Evolutionary conservation across 2,888 invertebrate species (phyloP), one percentile per base, ranked within the genome.

Genomic region (Cosmorhoe ocellata): DNA sequence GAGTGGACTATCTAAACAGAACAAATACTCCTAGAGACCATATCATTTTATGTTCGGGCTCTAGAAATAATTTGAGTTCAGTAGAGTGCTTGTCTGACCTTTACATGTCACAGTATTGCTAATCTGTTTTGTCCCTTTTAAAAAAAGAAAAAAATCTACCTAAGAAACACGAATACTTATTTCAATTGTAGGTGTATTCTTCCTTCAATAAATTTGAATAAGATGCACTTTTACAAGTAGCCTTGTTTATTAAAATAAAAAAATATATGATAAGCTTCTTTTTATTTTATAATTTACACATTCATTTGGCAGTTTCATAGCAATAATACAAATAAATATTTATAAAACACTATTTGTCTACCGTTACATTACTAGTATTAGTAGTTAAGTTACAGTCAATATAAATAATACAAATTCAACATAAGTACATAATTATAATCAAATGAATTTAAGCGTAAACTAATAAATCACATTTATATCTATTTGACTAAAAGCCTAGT

Each of bases 281-380:
- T 83, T 84, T 79, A 81, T 79, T 80, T 75, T 70, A 63, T 71
- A 76, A 65, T 71, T 69, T 79, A 79, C 72, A 84, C 76, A 81
- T 78, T 77, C 64, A 76, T 87, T 87, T 86, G 85, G 86, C 86
- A 82, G 77, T 78, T 75, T 66, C 61, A 64, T 68, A 79, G 80
- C 78, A 74, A 63, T 74, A 65, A 69, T 69, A 66, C 55, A 67
- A 65, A 67, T 54, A 61, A 52, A 68, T 24, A 63, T 54, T 69
- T 69, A 75, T 64, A 79, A 77, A 79, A 74, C 55, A 64, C 66
- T 72, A 65, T 50, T 60, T 54, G 34, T 56, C 52, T 66, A 68
- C 63, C 28, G 3, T 38, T 36, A 48, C 27, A 22, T 7, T 18
- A 46, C n/a, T 13, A 10, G 6, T 24, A 24, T 1, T 3, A 24